A percentile compares a stretch with the other conserved stretches of the same genome.
Conservation (phyloP, 1,140 invertebrate genomes). For the Phortica variegata region DNA sequence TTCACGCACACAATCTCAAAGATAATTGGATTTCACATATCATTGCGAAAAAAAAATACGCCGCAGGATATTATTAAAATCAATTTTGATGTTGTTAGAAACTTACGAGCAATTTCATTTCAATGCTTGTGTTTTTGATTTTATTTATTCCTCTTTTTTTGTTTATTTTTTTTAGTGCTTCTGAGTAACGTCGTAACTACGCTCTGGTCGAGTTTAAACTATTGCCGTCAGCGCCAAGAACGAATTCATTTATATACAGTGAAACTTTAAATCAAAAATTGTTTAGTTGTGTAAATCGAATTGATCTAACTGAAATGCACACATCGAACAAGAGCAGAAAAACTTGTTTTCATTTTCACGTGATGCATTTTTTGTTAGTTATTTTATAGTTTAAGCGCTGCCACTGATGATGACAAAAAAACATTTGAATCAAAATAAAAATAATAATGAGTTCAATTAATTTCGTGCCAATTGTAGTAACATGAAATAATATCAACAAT, state of each 20-base stretch:
- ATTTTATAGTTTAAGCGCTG: too few species aligned
- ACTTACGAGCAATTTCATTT: conserved; percentile 43
- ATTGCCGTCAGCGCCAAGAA: conserved; percentile 28
- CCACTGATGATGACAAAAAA: conserved; percentile 5
- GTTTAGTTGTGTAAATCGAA: too few species aligned
- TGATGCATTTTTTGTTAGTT: too few species aligned
- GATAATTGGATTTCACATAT: too few species aligned
- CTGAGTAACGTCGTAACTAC: too few species aligned
- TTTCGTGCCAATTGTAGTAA: conserved; percentile 37
- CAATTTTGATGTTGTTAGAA: neutral
- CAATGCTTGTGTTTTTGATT: conserved; percentile 14
- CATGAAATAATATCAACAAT: conserved; percentile 32
- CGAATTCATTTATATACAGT: conserved; percentile 36
- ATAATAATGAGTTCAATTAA: conserved; percentile 13
- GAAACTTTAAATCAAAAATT: conserved; percentile 39
- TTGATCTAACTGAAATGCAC: conserved; percentile 44
- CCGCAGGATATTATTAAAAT: conserved; percentile 7
- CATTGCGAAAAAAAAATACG: conserved; percentile 5
- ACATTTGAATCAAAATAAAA: conserved; percentile 20
- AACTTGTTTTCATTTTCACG: too few species aligned
- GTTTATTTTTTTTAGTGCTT: too few species aligned
- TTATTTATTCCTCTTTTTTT: conserved; percentile 8
- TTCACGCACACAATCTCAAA: too few species aligned
- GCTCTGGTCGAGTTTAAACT: conserved; percentile 27
- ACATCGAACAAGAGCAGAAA: conserved; percentile 39